Percentiles rank a stretch among this genome's conserved stretches.
These are phyloP conservation scores for Octodon degus DNA, from an alignment of 2,113 vertebrate species.

Conservation along the genomic window DNA sequence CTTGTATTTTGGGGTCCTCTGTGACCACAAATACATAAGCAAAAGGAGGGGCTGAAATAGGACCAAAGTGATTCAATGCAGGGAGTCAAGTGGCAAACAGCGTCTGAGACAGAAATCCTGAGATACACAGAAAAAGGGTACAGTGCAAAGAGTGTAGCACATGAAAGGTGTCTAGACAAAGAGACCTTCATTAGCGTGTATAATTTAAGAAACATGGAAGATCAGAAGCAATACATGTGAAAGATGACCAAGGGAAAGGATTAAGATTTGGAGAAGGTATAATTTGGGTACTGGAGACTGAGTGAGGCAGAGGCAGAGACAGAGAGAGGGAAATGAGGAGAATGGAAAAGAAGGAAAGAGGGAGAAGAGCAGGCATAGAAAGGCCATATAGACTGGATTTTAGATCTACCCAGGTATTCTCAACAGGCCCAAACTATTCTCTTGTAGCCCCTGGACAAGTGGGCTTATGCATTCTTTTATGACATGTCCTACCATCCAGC, in stretches of 20 bases:
- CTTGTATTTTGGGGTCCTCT: fast-evolving
- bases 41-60: neutral
- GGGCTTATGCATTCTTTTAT: neutral
- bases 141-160: neutral
- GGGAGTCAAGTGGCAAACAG: neutral
- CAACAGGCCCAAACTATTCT: neutral
- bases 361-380: neutral
- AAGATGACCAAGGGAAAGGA: neutral
- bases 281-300: fast-evolving
- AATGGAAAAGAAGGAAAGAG: neutral
- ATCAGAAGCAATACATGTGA: neutral
- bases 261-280: neutral
- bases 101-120: neutral
- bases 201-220: neutral
- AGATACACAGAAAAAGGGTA: neutral
- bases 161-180: neutral
- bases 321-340: neutral
- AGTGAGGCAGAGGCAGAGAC: neutral
- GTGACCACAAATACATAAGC: neutral
- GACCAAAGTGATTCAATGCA: neutral
- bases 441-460: neutral
- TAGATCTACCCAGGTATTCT: neutral
- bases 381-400: neutral
- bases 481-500: neutral
- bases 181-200: neutral